Conservation (phyloP, 2,888 invertebrate species). For the Chrysolina haemoptera region DNA sequence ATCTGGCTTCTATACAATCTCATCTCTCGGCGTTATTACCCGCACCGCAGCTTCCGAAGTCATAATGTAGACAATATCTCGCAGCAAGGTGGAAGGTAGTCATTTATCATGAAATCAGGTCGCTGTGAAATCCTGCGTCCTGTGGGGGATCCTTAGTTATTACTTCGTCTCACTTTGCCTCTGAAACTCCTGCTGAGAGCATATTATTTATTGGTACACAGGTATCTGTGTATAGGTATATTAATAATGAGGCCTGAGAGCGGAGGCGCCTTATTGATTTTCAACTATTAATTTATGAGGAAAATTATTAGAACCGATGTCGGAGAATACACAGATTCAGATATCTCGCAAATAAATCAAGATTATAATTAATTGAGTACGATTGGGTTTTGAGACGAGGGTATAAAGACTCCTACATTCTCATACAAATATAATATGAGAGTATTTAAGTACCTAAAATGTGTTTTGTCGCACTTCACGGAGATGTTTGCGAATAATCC, state of each 20-base stretch:
- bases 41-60: constrained; percentile 4
- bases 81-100: constrained; percentile 3
- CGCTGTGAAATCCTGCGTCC: constrained; percentile 25
- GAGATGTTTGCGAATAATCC: too few relatives aligned
- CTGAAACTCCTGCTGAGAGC: constrained; percentile 7
- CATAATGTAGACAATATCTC: constrained; percentile 12
- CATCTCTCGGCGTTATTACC: background rate
- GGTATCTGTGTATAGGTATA: constrained; percentile 3
- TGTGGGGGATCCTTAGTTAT: constrained; percentile 18
- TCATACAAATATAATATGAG: too few relatives aligned
- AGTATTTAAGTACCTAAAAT: too few relatives aligned
- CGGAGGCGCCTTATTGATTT: background rate
- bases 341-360: background rate
- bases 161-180: constrained; percentile 12
- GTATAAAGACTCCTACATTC: too few relatives aligned
- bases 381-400: too few relatives aligned
- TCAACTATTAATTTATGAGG: background rate
- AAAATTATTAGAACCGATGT: background rate
- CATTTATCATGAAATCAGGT: constrained; percentile 30
- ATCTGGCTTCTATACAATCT: background rate
- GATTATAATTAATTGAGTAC: too few relatives aligned
- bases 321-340: background rate
- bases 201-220: constrained; percentile 1
- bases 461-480: too few relatives aligned
- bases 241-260: background rate